A percentile compares a stretch with the other conserved stretches of the same genome.
phyloP scores from a whole-genome alignment of 2,113 vertebrate species.

The Tachycineta bicolor region DNA sequence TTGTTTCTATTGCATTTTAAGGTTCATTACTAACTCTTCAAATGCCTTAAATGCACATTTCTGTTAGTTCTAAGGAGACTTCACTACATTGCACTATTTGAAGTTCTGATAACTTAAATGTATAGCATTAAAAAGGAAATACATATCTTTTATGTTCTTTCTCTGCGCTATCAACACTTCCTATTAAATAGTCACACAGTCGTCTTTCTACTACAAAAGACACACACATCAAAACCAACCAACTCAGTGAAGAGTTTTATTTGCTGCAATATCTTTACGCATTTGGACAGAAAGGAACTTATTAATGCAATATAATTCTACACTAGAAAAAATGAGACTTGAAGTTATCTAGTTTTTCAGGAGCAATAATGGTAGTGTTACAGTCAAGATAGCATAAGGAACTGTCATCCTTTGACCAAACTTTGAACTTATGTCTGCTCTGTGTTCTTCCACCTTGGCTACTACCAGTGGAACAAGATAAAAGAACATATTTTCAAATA shows the following conservation, averaged over 20 bases:
- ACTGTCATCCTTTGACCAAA: not conserved
- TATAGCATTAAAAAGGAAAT: not conserved
- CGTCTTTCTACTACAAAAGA: conserved; percentile 17
- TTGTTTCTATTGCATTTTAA: not conserved
- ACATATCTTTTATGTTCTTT: not conserved
- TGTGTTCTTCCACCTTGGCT: not conserved
- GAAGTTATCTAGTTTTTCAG: not conserved
- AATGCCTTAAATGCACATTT: not conserved
- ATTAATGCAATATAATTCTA: not conserved
- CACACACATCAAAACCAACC: not conserved
- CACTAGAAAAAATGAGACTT: not conserved
- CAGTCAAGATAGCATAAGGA: not conserved
- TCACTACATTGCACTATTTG: not conserved
- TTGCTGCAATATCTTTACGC: not conserved
- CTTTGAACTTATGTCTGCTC: not conserved
- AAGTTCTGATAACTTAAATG: conserved; percentile 19
- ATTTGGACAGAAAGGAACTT: not conserved
- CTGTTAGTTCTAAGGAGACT: not conserved
- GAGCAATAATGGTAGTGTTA: not conserved
- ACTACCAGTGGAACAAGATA: not conserved
- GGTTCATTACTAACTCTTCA: not conserved
- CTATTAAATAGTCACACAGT: not conserved
- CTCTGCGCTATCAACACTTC: not conserved
- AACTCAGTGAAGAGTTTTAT: conserved; percentile 11
- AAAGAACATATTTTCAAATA: not conserved